Evolutionary conservation across 1,140 invertebrate genomes (phyloP), one percentile per base, ranked within the genome.

Genomic region (Lepidurus couesii): DNA sequence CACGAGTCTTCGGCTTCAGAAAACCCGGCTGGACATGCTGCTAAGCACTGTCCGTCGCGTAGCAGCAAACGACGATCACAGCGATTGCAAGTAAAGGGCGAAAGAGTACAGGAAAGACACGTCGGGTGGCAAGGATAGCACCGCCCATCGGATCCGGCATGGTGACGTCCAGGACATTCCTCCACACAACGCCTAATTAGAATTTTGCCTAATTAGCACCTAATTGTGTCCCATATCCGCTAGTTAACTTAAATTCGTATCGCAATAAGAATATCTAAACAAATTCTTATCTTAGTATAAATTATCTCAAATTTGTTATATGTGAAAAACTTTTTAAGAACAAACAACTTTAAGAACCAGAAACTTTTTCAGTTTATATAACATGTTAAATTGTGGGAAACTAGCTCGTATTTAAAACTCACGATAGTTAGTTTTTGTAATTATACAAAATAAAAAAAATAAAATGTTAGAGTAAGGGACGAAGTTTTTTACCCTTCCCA

Each of bases 51-150:
- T 81, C 91, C 91, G 78, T 92, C 90, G 82, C 92, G 89, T 81
- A 95, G 88, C 16, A 94, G 90, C 75, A 94, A 86, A 82, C 94
- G 92, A 85, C 92, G 91, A 80, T 93, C 92, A 83, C 93, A 95
- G 80, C 91, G 92, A 21, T 91, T 92, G 83, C 93, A 95, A 81
- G 89, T 89, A 81, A 93, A 91, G 1, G 93, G 92, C 79, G 90
- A 85, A 77, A 93, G 92, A 82, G 92, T 90, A 84, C 93, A 95
- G 26, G 91, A 92, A 7, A 89, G 91, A 82, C 93, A 95, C 82
- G 94, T 92, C 7, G 91, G 88, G 79, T 91, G 89, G 84, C 93
- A 95, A 0, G 92, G 91, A 7, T 91, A 89, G 82, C 93, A 95
- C 2, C 90, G 91, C 79, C 89, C 89, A 73, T 92, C 89, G 34